Evolutionary conservation across 2,888 invertebrate genomes (phyloP).

Genomic region (Agrochola litura): DNA sequence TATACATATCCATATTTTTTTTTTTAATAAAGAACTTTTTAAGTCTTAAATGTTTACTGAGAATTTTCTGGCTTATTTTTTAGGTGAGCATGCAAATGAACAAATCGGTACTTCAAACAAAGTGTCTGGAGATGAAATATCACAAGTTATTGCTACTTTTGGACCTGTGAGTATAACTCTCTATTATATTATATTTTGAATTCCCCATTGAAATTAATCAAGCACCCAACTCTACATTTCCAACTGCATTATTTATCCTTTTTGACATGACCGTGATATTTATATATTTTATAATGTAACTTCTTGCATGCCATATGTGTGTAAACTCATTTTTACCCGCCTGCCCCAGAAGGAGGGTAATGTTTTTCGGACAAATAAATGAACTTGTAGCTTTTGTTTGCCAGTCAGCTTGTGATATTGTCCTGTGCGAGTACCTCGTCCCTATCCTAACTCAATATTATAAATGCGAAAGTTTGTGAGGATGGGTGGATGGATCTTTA

Average conservation of each 20-base stretch:
- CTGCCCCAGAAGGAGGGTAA: too few relatives aligned
- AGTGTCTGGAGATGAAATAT: constrained; percentile 85
- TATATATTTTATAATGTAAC: constrained; percentile 1
- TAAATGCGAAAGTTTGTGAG: too few relatives aligned
- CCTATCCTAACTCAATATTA: neutral
- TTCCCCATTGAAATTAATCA: neutral
- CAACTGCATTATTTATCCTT: constrained; percentile 1
- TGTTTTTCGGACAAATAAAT: neutral
- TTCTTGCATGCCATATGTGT: neutral
- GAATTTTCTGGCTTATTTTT: constrained; percentile 51
- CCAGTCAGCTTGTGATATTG: neutral
- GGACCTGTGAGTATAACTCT: constrained; percentile 81
- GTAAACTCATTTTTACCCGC: neutral
- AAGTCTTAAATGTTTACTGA: neutral
- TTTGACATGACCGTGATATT: neutral
- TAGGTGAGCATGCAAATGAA: constrained; percentile 88
- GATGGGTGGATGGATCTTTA: too few relatives aligned
- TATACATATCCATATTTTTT: too few relatives aligned
- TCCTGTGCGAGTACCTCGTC: neutral
- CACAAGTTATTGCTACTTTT: constrained; percentile 86
- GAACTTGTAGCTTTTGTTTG: neutral
- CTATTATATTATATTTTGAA: neutral
- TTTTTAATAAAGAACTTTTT: neutral
- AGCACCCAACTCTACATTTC: neutral
- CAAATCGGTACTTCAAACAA: constrained; percentile 83